A percentile compares a stretch with the other conserved stretches of the same genome.
Conservation (phyloP, 1,140 invertebrate genomes). For the Elymnias hypermnestra region DNA sequence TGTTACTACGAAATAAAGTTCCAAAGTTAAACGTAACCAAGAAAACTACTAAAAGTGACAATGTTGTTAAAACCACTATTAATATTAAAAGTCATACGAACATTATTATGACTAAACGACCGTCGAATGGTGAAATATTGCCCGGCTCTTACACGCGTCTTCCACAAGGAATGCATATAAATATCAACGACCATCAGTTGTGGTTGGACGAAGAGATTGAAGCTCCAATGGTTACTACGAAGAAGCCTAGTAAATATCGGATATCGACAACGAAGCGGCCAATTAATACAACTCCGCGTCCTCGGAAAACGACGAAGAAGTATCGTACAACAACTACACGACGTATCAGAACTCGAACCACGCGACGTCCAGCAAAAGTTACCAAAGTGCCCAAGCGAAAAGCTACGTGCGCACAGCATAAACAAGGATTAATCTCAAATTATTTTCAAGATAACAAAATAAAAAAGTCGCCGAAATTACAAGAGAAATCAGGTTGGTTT, state of each 20-base stretch:
- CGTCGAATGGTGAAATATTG: conserved; percentile 13
- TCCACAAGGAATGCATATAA: conserved; percentile 24
- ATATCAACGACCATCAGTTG: conserved; percentile 35
- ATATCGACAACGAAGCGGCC: conserved; percentile 20
- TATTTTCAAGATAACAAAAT: conserved; percentile 44
- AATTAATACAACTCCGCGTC: conserved; percentile 22
- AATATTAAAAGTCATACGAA: conserved; percentile 65
- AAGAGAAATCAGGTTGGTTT: conserved; percentile 60
- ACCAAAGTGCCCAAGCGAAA: conserved; percentile 37
- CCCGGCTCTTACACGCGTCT: conserved; percentile 18
- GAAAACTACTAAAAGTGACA: conserved; percentile 45
- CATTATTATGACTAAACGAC: conserved; percentile 55
- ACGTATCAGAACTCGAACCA: conserved; percentile 18
- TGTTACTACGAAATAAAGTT: conserved; percentile 42
- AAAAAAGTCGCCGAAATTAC: conserved; percentile 43
- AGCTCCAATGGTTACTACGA: conserved; percentile 20
- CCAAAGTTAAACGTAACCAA: conserved; percentile 48
- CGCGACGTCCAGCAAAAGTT: conserved; percentile 28
- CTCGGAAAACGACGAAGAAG: conserved; percentile 24
- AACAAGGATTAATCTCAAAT: conserved; percentile 42
- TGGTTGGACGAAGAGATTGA: conserved; percentile 30
- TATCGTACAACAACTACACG: conserved; percentile 25
- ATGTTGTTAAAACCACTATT: conserved; percentile 59
- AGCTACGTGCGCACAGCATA: conserved; percentile 38
- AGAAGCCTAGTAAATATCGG: conserved; percentile 16